Evolutionary conservation across 2,888 invertebrate genomes (phyloP), one percentile per base, ranked within the genome.

Genomic region (Aleiodes alternator): DNA sequence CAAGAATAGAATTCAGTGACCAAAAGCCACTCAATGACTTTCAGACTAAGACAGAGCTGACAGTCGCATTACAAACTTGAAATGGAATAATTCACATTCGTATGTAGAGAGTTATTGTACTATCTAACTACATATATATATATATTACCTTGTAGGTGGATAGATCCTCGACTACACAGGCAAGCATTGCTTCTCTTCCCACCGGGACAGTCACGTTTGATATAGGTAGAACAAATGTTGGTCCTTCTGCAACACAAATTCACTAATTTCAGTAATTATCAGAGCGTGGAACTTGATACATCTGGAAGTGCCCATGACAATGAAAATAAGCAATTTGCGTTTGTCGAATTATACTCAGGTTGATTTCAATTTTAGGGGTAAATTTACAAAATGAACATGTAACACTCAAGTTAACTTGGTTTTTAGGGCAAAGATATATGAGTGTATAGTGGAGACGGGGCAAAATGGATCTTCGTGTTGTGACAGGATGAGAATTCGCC

Each of bases 121-220:
- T 43, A 43, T 11, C 9, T 8, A 0, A 11, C 43, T 43, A 11
- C 11, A 43, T 43, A 43, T 14, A 12, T 53, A 14, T 53, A 14
- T 53, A 53, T 1, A 51, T 90, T 91, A 96, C 96, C 95, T 96
- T 97, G 88, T 94, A 96, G 50, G 93, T 92, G 78, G 94, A 94
- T 80, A 97, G 92, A 89, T 96, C 95, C 89, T 96, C 94, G n/a
- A 97, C 96, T 76, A 94, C 91, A 88, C 97, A 97, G 72, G 94
- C 94, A 76, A 97, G 92, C 75, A 94, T 92, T 12, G 96, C 96
- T 89, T 96, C 96, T 77, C 96, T 92, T 61, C 96, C 96, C 80
- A 96, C 94, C 29, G 96, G 94, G 48, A 94, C 94, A 48, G 96
- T 96, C 86, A 95, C 94, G 91, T 97, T 97, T 84, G 93, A 91